These are phyloP conservation scores for Ceratina japonica DNA, from an alignment of 1,140 invertebrate genomes.

Conservation along the genomic window DNA sequence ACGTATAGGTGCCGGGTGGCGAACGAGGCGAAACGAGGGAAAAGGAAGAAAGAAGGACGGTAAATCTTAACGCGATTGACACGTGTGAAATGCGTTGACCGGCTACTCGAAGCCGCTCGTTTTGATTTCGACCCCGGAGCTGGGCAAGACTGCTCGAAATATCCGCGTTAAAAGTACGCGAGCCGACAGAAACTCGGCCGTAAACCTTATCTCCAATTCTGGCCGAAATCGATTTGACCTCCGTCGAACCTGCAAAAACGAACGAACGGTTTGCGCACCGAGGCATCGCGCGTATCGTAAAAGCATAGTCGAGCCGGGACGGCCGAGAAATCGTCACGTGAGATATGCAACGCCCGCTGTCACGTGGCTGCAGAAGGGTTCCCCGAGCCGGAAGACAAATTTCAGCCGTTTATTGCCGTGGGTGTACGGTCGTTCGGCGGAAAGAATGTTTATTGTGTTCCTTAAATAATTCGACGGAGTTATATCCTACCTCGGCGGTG, in stretches of 20 bases:
- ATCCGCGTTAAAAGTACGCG: slow-evolving; percentile 40
- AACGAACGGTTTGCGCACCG: background rate
- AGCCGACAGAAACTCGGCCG: slow-evolving; percentile 26
- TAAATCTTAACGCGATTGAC: slow-evolving; percentile 70
- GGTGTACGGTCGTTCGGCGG: background rate
- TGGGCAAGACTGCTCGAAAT: slow-evolving; percentile 49
- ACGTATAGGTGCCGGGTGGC: background rate
- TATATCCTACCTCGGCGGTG: too few species aligned
- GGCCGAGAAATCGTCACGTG: slow-evolving; percentile 14
- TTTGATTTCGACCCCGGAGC: slow-evolving; percentile 41
- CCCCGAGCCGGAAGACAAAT: background rate
- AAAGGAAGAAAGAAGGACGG: slow-evolving; percentile 41
- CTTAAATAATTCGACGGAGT: slow-evolving; percentile 4
- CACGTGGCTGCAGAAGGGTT: background rate
- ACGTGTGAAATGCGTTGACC: slow-evolving; percentile 69
- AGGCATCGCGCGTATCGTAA: slow-evolving; percentile 2
- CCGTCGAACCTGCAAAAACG: slow-evolving; percentile 44
- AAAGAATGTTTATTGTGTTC: slow-evolving; percentile 3
- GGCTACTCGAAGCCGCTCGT: slow-evolving; percentile 50
- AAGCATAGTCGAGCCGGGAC: background rate
- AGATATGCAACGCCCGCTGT: slow-evolving; percentile 1
- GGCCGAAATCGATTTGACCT: slow-evolving; percentile 72
- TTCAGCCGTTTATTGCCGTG: slow-evolving; percentile 21
- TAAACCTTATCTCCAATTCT: slow-evolving; percentile 73
- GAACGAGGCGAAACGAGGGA: slow-evolving; percentile 11